Percentiles rank a stretch among this genome's conserved stretches.
Evolutionary conservation across 2,113 vertebrate genomes (phyloP).

Genomic region (Nycticorax nycticorax): DNA sequence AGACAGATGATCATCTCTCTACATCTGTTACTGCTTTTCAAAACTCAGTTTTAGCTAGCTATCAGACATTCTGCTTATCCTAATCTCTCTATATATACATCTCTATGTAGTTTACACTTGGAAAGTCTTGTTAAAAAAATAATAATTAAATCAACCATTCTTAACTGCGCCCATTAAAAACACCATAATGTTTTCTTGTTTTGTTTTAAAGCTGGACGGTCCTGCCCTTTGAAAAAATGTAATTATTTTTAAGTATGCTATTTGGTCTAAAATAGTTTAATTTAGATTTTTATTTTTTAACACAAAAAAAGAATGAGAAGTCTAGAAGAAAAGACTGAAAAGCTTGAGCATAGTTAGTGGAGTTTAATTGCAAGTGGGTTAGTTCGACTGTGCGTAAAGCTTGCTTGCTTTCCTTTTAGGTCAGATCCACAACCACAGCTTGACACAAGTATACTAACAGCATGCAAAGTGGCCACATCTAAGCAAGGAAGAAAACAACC

Average conservation of each 20-base stretch:
- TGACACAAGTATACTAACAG: neutral
- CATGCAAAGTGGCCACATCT: constrained; percentile 30
- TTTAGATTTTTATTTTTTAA: neutral
- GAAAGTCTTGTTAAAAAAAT: neutral
- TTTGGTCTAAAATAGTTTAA: neutral
- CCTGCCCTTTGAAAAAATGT: neutral
- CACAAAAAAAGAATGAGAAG: neutral
- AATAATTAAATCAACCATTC: neutral
- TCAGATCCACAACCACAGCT: constrained; percentile 9
- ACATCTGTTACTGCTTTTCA: neutral
- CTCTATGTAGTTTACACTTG: neutral
- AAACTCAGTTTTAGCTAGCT: neutral
- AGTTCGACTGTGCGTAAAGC: neutral
- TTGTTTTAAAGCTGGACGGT: neutral
- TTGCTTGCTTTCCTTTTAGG: neutral
- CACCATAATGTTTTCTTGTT: neutral
- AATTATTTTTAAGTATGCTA: neutral
- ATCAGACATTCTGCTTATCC: neutral
- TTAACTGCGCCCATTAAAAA: neutral
- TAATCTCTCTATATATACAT: neutral
- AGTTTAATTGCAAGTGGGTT: constrained; percentile 38
- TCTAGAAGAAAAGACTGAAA: neutral
- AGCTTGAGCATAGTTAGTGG: constrained; percentile 16
- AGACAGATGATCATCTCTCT: neutral
- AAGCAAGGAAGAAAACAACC: neutral